Conservation (phyloP, 2,888 invertebrate species). For the Lagria hirta region DNA sequence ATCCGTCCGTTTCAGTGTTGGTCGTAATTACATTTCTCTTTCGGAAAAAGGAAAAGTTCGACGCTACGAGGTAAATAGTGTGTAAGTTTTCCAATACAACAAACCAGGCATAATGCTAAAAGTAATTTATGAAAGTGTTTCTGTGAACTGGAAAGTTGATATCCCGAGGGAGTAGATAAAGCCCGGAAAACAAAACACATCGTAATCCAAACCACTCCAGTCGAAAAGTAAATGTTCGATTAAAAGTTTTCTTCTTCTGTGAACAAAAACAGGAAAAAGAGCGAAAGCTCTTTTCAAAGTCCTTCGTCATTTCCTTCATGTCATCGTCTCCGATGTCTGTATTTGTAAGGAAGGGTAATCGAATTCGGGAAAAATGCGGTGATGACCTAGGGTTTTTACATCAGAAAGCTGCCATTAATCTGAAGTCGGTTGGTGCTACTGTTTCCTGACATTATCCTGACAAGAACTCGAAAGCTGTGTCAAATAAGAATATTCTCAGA, state of each 20-base stretch:
- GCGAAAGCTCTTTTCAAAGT: slow-evolving; percentile 20
- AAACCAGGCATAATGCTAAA: slow-evolving; percentile 33
- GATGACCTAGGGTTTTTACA: no score
- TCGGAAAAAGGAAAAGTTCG: no score
- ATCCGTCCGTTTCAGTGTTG: no score
- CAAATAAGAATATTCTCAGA: no score
- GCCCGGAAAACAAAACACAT: slow-evolving; percentile 40
- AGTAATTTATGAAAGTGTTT: slow-evolving; percentile 41
- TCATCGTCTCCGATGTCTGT: slow-evolving; percentile 16
- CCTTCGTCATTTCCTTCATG: slow-evolving; percentile 27
- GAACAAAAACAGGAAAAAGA: slow-evolving; percentile 26
- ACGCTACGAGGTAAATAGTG: slow-evolving; percentile 4
- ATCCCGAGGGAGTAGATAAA: slow-evolving; percentile 39
- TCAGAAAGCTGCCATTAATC: no score
- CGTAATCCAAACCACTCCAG: slow-evolving; percentile 37
- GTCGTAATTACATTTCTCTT: no score
- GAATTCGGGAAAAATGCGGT: slow-evolving; percentile 7
- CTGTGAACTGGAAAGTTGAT: slow-evolving; percentile 37
- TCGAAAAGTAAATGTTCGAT: no score
- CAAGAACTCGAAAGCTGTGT: no score
- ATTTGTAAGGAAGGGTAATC: slow-evolving; percentile 15
- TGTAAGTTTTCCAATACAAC: slow-evolving; percentile 5
- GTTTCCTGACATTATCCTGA: no score
- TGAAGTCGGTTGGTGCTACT: no score
- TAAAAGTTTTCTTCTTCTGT: slow-evolving; percentile 40